Base-by-base conservation (phyloP, 2,113 vertebrate genomes). In the Myotis lucifugus region DNA sequence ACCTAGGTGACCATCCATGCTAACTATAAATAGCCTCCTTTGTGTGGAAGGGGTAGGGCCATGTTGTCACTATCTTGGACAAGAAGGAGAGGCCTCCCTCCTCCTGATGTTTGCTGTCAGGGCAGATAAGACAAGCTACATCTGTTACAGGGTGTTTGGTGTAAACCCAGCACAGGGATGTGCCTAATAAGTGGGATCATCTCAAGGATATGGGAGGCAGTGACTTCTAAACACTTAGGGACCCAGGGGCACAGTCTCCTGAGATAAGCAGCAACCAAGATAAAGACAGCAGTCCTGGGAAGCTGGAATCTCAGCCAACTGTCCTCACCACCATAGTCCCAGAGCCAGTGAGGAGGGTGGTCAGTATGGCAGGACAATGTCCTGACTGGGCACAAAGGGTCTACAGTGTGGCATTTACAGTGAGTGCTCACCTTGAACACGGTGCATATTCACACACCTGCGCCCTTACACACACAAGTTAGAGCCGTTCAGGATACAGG, bases 21-120 rank as follows among this genome's bases (percentile, higher is more conserved):
- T 94, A 70, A 69, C 40, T 89, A 13, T 37, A 87, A 94, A 87
- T 27, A 93, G 77, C 11, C 37, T 97, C 59, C 13, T 37, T 74
- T 70, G n/a, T 74, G 42, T 91, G 37, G 59, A 90, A 74, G 32
- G 34, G 8, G 84, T 85, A 69, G 52, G 50, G 21, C 66, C 84
- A 61, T 23, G 6, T 19, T 84, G 72, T 87, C 92, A 50, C 15
- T 64, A 29, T 91, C 13, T 74, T 12, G 18, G 19, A 91, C 34
- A 48, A 90, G 15, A 46, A 23, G 0, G 0, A 96, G 37, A 79
- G 6, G 32, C 70, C 48, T 25, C 79, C 87, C 59, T 83, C 7
- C 59, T 67, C 52, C 23, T 14, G 11, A 74, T 34, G 0, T 56
- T 90, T 74, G 29, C 23, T 89, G 23, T 70, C 19, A 92, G 78